Base-by-base conservation (phyloP, 2,113 vertebrate genomes). In the Anguilla rostrata region DNA sequence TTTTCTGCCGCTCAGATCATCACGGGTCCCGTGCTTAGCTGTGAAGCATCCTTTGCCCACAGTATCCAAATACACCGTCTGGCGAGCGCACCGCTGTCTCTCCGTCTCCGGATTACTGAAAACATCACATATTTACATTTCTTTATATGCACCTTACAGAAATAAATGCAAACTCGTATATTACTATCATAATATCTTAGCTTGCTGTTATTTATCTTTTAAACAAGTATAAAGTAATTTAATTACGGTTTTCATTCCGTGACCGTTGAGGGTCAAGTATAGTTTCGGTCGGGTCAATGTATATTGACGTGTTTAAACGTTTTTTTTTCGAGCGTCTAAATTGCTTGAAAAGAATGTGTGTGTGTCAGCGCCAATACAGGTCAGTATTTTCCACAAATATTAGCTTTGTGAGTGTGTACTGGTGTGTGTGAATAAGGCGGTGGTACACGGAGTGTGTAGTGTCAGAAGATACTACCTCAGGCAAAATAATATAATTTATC, bases 301-400 rank as follows among this genome's bases (percentile, higher is more conserved):
- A 96, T 93, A 96, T 96, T 94, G 95, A 96, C 95, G 93, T 94
- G 91, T 96, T 96, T 90, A 96, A 96, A 93, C 94, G 95, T 91
- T 93, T 95, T 91, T 91, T 96, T 83, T 94, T 93, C 92, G 94
- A 95, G 90, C 93, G 95, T 92, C 93, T 96, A 57, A 96, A 87
- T 91, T 95, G 95, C 94, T 93, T 96, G 93, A 96, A 95, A 87
- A 95, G 94, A 91, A 95, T 96, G 93, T 96, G 95, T 93, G 95
- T 96, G 88, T 96, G 95, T 92, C 95, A 95, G 91, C 93, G 95
- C 12, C 95, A 95, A 80, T 92, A 93, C 94, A 95, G 95, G 95
- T 96, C 91, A 94, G 95, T 96, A 87, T 92, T 89, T 90, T 87
- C 79, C 89, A 88, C 88, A 92, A 93, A 93, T 92, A 88, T 89